A percentile compares a stretch with the other conserved stretches of the same genome.
Evolutionary conservation across 2,888 invertebrate genomes (phyloP).

Genomic region (Pterostichus niger): DNA sequence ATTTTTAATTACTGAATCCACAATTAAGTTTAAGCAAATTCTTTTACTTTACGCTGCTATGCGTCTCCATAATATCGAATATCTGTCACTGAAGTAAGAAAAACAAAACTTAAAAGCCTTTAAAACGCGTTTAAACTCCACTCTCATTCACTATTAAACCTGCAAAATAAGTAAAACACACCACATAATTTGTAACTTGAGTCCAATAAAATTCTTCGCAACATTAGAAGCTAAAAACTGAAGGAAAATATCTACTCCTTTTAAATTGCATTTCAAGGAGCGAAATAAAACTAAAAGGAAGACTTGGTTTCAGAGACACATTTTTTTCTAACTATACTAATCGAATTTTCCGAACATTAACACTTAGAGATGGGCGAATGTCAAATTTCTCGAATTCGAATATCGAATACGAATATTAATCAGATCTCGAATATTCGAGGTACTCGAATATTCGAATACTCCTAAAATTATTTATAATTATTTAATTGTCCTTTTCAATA

Average conservation of each 20-base stretch:
- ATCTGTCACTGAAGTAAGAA: constrained; percentile 33
- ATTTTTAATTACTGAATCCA: background rate
- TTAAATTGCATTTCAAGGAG: constrained; percentile 26
- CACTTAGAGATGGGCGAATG: too few relatives aligned
- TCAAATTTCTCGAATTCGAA: too few relatives aligned
- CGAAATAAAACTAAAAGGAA: constrained; percentile 1
- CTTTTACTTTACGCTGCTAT: background rate
- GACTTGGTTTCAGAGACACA: too few relatives aligned
- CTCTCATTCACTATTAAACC: constrained; percentile 34
- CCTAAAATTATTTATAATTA: too few relatives aligned
- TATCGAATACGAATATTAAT: too few relatives aligned
- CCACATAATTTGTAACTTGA: constrained; percentile 32
- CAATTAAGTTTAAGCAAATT: background rate
- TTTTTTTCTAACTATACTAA: too few relatives aligned
- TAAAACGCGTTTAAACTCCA: constrained; percentile 12
- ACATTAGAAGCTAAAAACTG: constrained; percentile 47
- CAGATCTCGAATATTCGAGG: too few relatives aligned
- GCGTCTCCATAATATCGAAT: constrained; percentile 40
- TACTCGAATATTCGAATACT: too few relatives aligned
- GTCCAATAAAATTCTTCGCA: constrained; percentile 35
- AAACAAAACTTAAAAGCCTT: constrained; percentile 30
- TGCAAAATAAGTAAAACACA: constrained; percentile 32
- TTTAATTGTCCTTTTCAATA: too few relatives aligned
- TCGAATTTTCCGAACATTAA: too few relatives aligned
- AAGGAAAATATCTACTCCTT: constrained; percentile 30